A percentile compares a stretch with the other conserved stretches of the same genome.
These are phyloP conservation scores for Congeria kusceri DNA, from an alignment of 2,888 invertebrate species.

Conservation along the genomic window DNA sequence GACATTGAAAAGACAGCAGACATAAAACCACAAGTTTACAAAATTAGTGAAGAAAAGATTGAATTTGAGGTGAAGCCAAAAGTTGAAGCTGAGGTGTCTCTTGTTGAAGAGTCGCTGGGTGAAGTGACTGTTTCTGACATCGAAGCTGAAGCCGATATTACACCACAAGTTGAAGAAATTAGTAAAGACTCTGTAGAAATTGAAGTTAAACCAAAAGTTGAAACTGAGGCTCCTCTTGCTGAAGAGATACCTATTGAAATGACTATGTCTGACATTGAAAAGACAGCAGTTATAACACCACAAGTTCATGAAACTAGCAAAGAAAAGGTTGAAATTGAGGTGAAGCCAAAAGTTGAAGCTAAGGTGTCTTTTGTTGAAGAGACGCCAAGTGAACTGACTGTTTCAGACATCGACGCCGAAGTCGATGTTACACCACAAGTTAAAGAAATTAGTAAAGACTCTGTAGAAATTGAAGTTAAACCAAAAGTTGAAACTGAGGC, in stretches of 20 bases:
- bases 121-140: conserved; percentile 28
- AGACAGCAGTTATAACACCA: conserved; percentile 16
- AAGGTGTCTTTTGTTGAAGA: conserved; percentile 31
- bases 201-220: conserved; percentile 18
- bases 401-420: conserved; percentile 6
- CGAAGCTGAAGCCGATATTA: conserved; percentile 9
- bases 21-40: conserved; percentile 4
- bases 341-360: conserved; percentile 30
- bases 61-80: conserved; percentile 4
- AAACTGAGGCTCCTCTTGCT: conserved; percentile 14
- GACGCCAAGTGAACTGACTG: conserved; percentile 21
- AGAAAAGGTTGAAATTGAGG: conserved; percentile 35
- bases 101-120: conserved; percentile 1
- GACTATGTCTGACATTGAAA: conserved; percentile 20
- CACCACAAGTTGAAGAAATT: conserved; percentile 9
- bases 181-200: background rate
- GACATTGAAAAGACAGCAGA: conserved; percentile 16
- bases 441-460: conserved; percentile 26
- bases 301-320: conserved; percentile 19
- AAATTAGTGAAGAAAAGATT: conserved; percentile 13
- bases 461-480: conserved; percentile 29
- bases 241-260: conserved; percentile 15
- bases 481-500: conserved; percentile 17
- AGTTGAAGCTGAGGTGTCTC: conserved; percentile 11
- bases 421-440: conserved; percentile 23